phyloP scores from a whole-genome alignment of 2,888 invertebrate species.

The Agriopis leucophaearia region DNA sequence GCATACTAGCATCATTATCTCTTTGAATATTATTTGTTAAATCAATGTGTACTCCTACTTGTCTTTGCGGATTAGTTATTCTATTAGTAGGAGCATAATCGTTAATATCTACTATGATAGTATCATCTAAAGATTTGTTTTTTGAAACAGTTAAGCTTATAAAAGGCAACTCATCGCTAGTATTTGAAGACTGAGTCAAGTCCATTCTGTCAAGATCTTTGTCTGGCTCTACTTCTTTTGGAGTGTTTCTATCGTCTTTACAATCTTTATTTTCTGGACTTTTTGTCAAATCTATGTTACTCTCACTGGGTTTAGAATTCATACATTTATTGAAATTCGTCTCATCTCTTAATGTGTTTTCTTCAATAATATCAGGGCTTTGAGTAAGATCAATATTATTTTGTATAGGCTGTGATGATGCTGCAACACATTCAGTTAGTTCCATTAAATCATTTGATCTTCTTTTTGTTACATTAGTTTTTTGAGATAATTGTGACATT shows the following conservation, averaged over 20 bases:
- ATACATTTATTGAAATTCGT: neutral
- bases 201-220: slow-evolving; percentile 53
- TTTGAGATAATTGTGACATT: slow-evolving; percentile 48
- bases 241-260: slow-evolving; percentile 19
- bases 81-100: slow-evolving; percentile 45
- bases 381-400: slow-evolving; percentile 61
- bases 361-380: slow-evolving; percentile 40
- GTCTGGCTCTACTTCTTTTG: slow-evolving; percentile 18
- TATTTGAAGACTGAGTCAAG: slow-evolving; percentile 69
- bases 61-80: slow-evolving; percentile 9
- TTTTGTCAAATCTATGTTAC: slow-evolving; percentile 61
- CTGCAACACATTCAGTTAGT: slow-evolving; percentile 68
- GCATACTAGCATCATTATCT: slow-evolving; percentile 19
- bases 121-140: slow-evolving; percentile 56
- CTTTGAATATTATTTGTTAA: slow-evolving; percentile 21
- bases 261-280: slow-evolving; percentile 46
- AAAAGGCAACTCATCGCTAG: slow-evolving; percentile 64
- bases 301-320: slow-evolving; percentile 28
- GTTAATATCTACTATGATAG: slow-evolving; percentile 54
- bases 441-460: slow-evolving; percentile 73
- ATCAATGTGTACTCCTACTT: slow-evolving; percentile 18
- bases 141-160: slow-evolving; percentile 54
- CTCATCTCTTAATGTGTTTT: slow-evolving; percentile 1
- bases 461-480: slow-evolving; percentile 56
- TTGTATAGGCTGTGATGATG: slow-evolving; percentile 48